Percentiles rank a stretch among this genome's conserved stretches.
phyloP scores from a whole-genome alignment of 2,797 vertebrate species.

The Thamnophis elegans region DNA sequence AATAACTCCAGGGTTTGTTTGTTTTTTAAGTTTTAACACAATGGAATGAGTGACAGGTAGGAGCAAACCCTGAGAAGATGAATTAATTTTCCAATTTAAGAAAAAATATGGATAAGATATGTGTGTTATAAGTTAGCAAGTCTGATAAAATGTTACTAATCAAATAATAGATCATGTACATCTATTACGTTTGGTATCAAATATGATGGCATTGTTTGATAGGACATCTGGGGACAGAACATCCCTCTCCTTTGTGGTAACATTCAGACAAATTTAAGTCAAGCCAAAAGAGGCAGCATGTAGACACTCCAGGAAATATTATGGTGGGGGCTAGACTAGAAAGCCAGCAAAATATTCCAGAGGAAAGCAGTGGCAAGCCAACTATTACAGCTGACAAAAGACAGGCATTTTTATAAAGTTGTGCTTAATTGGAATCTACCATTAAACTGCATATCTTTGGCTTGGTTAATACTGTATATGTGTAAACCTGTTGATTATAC shows the following conservation, averaged over 20 bases:
- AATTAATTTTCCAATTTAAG: neutral
- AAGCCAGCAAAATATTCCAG: neutral
- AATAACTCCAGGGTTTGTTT: neutral
- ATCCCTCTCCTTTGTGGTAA: neutral
- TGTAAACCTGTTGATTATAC: neutral
- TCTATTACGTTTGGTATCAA: neutral
- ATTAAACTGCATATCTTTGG: neutral
- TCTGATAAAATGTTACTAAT: neutral
- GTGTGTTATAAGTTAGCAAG: neutral
- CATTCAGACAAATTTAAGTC: neutral
- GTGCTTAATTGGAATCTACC: neutral
- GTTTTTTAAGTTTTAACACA: neutral
- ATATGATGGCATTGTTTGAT: neutral
- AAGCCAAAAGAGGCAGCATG: neutral
- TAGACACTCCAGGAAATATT: neutral
- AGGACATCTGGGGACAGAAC: neutral
- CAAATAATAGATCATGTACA: neutral
- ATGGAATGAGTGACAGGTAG: neutral
- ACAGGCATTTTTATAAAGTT: neutral
- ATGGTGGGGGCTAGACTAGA: neutral
- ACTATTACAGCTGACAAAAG: neutral
- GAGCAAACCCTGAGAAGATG: neutral
- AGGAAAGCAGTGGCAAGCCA: neutral
- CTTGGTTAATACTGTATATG: neutral
- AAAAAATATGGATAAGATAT: neutral